phyloP scores from a whole-genome alignment of 2,113 vertebrate genomes.

The Anoura caudifer region DNA sequence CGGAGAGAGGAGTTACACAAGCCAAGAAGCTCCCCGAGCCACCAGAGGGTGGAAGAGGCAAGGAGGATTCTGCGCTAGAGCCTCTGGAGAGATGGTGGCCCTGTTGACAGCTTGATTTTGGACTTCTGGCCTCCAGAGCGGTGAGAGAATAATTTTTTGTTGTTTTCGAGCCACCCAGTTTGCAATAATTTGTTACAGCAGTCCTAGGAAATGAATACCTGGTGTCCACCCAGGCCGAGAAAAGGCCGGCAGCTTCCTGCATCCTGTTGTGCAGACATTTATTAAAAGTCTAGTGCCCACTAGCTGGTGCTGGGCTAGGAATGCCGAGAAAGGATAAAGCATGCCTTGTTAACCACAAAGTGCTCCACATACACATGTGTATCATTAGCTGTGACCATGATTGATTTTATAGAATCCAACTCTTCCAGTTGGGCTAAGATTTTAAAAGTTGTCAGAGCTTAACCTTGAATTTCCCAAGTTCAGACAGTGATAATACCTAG shows the following conservation, averaged over 20 bases:
- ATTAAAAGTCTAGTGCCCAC: background rate
- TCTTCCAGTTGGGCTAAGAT: background rate
- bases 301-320: background rate
- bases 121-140: background rate
- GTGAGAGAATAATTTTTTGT: background rate
- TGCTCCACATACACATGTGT: background rate
- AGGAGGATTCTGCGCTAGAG: background rate
- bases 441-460: background rate
- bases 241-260: background rate
- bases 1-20: accelerated
- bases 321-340: background rate
- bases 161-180: background rate
- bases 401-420: background rate
- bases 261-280: background rate
- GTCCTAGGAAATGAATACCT: background rate
- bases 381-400: background rate
- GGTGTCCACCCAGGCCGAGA: background rate
- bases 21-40: background rate
- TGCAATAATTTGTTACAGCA: background rate
- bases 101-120: background rate
- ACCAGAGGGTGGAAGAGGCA: background rate
- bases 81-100: background rate
- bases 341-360: background rate
- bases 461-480: background rate
- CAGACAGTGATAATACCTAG: background rate